Evolutionary conservation across 2,113 vertebrate genomes (phyloP).

Genomic region (Smithornis capensis): DNA sequence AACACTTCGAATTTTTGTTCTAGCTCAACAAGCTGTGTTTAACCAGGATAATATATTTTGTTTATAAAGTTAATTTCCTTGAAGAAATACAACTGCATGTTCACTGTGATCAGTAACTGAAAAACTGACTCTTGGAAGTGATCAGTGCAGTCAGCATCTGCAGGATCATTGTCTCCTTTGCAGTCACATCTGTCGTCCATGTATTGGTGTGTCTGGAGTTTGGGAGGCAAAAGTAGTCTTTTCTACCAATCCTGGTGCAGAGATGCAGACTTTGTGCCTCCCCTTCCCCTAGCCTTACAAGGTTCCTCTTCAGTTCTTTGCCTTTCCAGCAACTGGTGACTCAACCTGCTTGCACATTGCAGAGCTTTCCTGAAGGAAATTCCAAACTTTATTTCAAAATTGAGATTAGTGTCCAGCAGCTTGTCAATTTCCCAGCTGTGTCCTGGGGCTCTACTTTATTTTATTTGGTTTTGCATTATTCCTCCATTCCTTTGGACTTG

Average conservation of each 20-base stretch:
- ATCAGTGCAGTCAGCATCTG: neutral
- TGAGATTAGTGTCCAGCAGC: neutral
- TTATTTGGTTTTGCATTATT: neutral
- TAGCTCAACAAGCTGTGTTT: neutral
- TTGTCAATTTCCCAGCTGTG: neutral
- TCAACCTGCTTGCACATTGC: neutral
- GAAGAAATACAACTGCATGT: neutral
- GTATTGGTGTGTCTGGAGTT: neutral
- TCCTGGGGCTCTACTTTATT: neutral
- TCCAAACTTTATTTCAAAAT: constrained; percentile 21
- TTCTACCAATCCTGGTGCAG: rapidly evolving
- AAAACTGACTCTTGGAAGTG: neutral
- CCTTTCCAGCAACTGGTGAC: neutral
- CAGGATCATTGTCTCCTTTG: neutral
- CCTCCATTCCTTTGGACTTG: neutral
- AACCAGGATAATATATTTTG: neutral
- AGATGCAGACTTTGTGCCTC: neutral
- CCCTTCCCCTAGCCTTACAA: neutral
- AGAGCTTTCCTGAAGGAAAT: constrained; percentile 30
- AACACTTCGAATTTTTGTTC: neutral
- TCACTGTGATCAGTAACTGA: neutral
- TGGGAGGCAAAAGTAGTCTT: neutral
- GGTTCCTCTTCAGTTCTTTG: neutral
- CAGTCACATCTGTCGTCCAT: rapidly evolving
- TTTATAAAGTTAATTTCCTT: neutral